Base-by-base conservation (phyloP, 2,888 invertebrate genomes). In the Mantis religiosa region DNA sequence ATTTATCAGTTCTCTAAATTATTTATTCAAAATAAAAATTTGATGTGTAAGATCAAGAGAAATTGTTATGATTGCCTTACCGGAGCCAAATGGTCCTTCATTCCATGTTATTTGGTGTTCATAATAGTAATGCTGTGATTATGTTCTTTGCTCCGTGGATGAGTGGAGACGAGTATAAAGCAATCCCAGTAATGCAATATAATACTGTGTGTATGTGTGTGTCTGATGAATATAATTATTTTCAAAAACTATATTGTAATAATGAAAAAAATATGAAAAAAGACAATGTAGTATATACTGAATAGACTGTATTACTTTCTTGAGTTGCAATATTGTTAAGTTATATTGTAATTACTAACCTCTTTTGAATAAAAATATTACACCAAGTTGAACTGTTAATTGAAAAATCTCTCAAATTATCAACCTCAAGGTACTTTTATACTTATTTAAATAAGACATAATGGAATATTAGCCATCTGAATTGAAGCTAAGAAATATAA, bases 251-350 rank as follows among this genome's bases (percentile, higher is more conserved):
- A 71, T 71, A 71, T 71, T 71, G 54, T 71, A 71, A 71, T 71
- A 71, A 71, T 15, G 54, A 71, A 82, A 30, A 87, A 82, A 30
- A 82, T 82, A 82, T 82, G 27, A 87, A 84, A 84, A 41, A 87
- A 87, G 87, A 87, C 87, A 87, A 71, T 87, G 87, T 87, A 87
- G 82, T 41, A 34, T 87, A 86, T 81, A 85, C 54, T 85, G 54
- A 71, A 87, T 87, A 87, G 87, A 87, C 87, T 87, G 87, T 87
- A 87, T 87, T 87, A 87, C 81, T 87, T 71, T 71, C 54, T 71
- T 87, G 12, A 30, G 81, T 87, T 87, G 82, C 87, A 15, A 87
- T 82, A 87, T 87, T 87, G 87, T 87, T 87, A 87, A 87, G 87
- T 87, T 87, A 71, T 87, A 82, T 82, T 87, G 87, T 87, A 87